Conservation (phyloP, 2,797 vertebrate genomes). For the Euthynnus affinis region DNA sequence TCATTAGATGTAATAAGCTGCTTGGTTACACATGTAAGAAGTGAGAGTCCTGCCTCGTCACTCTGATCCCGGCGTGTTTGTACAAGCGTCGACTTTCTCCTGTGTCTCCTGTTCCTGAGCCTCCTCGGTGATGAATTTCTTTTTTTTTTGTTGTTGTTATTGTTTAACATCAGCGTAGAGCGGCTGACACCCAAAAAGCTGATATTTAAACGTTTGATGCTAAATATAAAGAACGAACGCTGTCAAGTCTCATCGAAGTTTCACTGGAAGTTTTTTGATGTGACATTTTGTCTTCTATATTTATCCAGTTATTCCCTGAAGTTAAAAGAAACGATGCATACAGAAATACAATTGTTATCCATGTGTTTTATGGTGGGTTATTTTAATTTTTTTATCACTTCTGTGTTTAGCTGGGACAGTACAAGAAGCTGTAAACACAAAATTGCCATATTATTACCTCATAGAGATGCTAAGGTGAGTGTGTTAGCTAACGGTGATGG, state of each 20-base stretch:
- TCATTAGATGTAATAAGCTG: slow-evolving; percentile 18
- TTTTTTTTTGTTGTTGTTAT: slow-evolving; percentile 1
- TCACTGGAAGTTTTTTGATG: background rate
- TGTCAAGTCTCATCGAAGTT: slow-evolving; percentile 13
- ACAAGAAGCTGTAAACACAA: too few relatives aligned
- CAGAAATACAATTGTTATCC: background rate
- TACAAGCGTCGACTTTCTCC: too few relatives aligned
- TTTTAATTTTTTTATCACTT: too few relatives aligned
- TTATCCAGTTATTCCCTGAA: background rate
- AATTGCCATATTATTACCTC: too few relatives aligned
- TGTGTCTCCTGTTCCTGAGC: background rate
- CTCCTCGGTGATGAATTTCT: background rate
- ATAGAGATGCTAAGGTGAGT: too few relatives aligned
- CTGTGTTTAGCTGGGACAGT: too few relatives aligned
- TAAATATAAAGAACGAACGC: slow-evolving; percentile 11
- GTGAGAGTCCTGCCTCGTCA: background rate
- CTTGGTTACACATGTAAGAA: background rate
- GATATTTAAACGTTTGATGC: background rate
- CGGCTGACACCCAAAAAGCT: background rate
- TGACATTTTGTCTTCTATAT: background rate
- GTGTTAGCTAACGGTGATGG: too few relatives aligned
- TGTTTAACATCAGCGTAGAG: background rate
- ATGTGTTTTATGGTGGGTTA: too few relatives aligned
- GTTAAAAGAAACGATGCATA: background rate
- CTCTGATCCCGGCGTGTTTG: background rate